Conservation (phyloP, 2,113 vertebrate genomes). For the Fulica atra region DNA sequence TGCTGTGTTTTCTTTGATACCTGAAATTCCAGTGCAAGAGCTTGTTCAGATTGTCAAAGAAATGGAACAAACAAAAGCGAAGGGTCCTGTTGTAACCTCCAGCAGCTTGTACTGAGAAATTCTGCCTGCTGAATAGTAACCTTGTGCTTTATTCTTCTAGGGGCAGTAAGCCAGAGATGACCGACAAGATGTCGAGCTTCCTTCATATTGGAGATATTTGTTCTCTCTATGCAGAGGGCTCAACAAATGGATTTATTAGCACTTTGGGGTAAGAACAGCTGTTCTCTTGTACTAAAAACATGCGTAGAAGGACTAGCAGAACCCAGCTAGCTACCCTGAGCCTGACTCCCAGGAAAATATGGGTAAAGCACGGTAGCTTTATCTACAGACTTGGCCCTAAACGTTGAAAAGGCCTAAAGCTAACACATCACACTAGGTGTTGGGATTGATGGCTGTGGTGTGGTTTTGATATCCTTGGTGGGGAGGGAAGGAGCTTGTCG, state of each 20-base stretch:
- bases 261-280: constrained; percentile 89
- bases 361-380: neutral
- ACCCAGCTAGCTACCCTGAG: neutral
- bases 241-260: constrained; percentile 98
- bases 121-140: constrained; percentile 1
- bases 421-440: neutral
- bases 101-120: neutral
- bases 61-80: neutral
- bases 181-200: constrained; percentile 99
- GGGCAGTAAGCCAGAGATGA: constrained; percentile 84
- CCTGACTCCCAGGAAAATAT: neutral
- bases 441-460: neutral
- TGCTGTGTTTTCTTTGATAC: neutral
- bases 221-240: constrained; percentile 97
- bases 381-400: neutral
- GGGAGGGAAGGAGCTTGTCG: neutral
- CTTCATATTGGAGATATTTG: constrained; percentile 98
- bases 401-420: neutral
- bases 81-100: neutral
- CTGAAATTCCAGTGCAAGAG: neutral
- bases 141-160: constrained; percentile 62
- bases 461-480: neutral
- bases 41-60: neutral
- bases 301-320: neutral
- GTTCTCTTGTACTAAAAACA: constrained; percentile 21